Base-by-base conservation (phyloP, 2,888 invertebrate genomes). In the Amphipyra berbera region DNA sequence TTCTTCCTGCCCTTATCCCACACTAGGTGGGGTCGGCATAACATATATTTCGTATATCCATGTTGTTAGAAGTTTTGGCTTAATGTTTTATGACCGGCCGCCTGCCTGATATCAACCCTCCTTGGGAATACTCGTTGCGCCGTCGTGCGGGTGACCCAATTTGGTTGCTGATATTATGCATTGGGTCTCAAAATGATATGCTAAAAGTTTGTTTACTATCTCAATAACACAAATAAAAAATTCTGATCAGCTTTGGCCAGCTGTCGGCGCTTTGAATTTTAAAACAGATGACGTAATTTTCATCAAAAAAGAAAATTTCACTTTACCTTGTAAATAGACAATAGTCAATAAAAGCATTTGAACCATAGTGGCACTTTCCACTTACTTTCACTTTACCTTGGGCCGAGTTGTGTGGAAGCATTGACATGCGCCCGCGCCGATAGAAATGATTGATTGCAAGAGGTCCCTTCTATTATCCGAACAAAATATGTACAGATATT, bases 321-420 rank as follows among this genome's bases (percentile, higher is more conserved):
- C 72, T 73, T 78, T 80, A 74, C 47, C 33, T 68, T 50, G 15
- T 48, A 61, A 71, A 71, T 48, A 65, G 45, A 70, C 73, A 74
- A 65, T 73, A 68, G 75, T 82, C 55, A 78, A 75, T 73, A 73
- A 76, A 76, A 79, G 62, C 59, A 73, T 80, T 79, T 72, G 73
- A 73, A 76, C 62, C 50, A 35, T 46, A 76, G 78, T 82, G 66
- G 75, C 81, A 90, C 91, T 92, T 91, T 92, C 91, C 83, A 87
- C 79, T 85, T 73, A 82, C 92, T 92, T 92, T 92, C 92, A 88
- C 91, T 88, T 80, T 82, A 85, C 88, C 87, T 88, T 88, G 89
- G 76, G 81, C 81, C 54, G 74, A 84, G 86, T 82, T 82, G 86
- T 82, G 78, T 81, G 72, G 77, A 86, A 87, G 81, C 88, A 85